Evolutionary conservation across 2,113 vertebrate species (phyloP).

Genomic region (Etheostoma spectabile): DNA sequence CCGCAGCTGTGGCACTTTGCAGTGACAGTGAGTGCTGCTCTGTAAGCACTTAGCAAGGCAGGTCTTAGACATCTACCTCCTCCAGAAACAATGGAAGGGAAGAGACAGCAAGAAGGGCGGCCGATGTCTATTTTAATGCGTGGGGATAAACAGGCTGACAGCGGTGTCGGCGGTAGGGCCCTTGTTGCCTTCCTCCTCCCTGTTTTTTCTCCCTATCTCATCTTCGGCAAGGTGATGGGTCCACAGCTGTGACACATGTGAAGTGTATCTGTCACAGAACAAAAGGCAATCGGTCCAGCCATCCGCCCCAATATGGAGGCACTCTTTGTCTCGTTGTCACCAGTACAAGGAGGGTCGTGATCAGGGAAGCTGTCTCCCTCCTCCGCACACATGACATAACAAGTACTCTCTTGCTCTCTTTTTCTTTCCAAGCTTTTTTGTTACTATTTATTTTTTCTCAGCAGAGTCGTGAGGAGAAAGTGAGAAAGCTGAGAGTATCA

Average conservation of each 20-base stretch:
- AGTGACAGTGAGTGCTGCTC: conserved; percentile 63
- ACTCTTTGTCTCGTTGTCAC: conserved; percentile 53
- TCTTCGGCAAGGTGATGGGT: conserved; percentile 45
- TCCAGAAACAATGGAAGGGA: conserved; percentile 50
- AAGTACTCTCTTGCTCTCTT: conserved; percentile 45
- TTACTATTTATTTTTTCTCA: background rate
- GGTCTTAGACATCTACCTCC: conserved; percentile 60
- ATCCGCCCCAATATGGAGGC: conserved; percentile 50
- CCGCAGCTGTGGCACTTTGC: conserved; percentile 42
- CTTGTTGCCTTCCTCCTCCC: conserved; percentile 30
- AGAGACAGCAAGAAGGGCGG: conserved; percentile 43
- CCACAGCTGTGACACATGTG: conserved; percentile 61
- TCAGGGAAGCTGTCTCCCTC: conserved; percentile 47
- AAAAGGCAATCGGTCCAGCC: conserved; percentile 60
- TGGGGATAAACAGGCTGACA: conserved; percentile 63
- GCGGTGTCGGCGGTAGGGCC: conserved; percentile 8
- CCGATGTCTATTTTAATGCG: conserved; percentile 66
- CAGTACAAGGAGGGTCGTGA: conserved; percentile 36
- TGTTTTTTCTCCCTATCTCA: conserved; percentile 30
- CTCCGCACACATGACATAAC: conserved; percentile 56
- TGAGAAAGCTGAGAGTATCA: background rate
- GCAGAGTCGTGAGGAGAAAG: conserved; percentile 16
- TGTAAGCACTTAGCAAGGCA: conserved; percentile 63
- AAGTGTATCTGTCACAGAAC: conserved; percentile 72
- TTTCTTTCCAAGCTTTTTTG: conserved; percentile 33